Conservation (phyloP, 2,888 invertebrate genomes). For the Glaucopsyche alexis region DNA sequence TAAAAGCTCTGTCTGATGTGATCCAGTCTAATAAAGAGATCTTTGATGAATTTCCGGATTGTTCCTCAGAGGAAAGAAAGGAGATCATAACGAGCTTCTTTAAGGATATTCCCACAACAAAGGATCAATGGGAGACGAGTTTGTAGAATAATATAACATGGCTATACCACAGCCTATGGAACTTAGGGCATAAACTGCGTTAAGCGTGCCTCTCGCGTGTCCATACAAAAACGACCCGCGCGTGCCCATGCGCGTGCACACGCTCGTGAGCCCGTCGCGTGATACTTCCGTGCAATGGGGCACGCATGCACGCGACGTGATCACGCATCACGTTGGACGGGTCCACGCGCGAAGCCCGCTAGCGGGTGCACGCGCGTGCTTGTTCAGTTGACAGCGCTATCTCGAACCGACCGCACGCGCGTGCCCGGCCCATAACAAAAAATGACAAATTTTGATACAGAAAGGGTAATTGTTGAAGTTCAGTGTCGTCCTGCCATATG, state of each 20-base stretch:
- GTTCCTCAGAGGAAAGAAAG: too few relatives aligned
- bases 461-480: constrained; percentile 40
- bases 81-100: too few relatives aligned
- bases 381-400: constrained; percentile 18
- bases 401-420: constrained; percentile 29
- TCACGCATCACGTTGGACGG: constrained; percentile 42
- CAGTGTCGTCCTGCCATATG: constrained; percentile 40
- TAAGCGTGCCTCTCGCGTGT: constrained; percentile 40
- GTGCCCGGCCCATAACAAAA: constrained; percentile 38
- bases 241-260: constrained; percentile 39
- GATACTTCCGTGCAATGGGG: constrained; percentile 40
- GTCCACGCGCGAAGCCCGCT: constrained; percentile 39
- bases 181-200: constrained; percentile 29
- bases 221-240: constrained; percentile 40
- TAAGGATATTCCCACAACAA: too few relatives aligned
- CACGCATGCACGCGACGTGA: constrained; percentile 41
- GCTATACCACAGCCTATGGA: too few relatives aligned
- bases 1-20: too few relatives aligned
- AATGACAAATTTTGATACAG: constrained; percentile 37
- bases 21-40: too few relatives aligned
- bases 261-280: constrained; percentile 38
- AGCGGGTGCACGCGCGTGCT: constrained; percentile 37
- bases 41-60: too few relatives aligned
- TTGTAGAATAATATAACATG: too few relatives aligned
- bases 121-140: too few relatives aligned